Percentiles rank a stretch among this genome's conserved stretches.
Conservation (phyloP, 2,113 vertebrate genomes). For the Gnathonemus longibarbis region DNA sequence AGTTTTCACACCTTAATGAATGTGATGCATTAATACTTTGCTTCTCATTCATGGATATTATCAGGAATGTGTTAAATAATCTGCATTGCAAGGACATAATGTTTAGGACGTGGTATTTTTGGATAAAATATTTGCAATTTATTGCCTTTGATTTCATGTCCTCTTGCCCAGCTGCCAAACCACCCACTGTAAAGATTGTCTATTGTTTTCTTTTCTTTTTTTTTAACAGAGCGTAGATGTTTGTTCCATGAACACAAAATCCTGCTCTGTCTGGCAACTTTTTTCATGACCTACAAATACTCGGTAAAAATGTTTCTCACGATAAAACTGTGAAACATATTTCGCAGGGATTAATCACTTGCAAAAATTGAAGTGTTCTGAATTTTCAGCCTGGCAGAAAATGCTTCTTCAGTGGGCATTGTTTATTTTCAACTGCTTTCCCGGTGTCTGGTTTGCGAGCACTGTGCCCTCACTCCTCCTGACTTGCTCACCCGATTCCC, state of each 20-base stretch:
- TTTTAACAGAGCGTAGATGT: not conserved
- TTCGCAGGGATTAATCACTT: not conserved
- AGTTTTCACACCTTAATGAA: not conserved
- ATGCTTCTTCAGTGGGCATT: not conserved
- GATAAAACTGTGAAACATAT: not conserved
- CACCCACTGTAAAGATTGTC: not conserved
- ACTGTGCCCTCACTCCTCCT: not conserved
- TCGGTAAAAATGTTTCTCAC: conserved; percentile 2
- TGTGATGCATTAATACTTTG: not conserved
- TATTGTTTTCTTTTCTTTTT: not conserved
- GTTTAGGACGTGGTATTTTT: not conserved
- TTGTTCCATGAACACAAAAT: conserved; percentile 5
- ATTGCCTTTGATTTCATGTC: not conserved
- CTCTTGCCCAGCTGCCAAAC: not conserved
- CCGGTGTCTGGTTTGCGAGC: not conserved
- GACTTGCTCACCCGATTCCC: not conserved
- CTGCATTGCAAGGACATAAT: not conserved
- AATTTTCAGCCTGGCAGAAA: not conserved
- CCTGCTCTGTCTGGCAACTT: not conserved
- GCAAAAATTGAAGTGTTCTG: not conserved
- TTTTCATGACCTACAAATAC: not conserved
- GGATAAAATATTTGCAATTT: not conserved
- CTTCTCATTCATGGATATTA: not conserved
- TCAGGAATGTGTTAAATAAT: conserved; percentile 6
- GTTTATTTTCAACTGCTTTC: not conserved